These are phyloP conservation scores for Nothocercus julius DNA, from an alignment of 2,113 vertebrate species.

Conservation along the genomic window DNA sequence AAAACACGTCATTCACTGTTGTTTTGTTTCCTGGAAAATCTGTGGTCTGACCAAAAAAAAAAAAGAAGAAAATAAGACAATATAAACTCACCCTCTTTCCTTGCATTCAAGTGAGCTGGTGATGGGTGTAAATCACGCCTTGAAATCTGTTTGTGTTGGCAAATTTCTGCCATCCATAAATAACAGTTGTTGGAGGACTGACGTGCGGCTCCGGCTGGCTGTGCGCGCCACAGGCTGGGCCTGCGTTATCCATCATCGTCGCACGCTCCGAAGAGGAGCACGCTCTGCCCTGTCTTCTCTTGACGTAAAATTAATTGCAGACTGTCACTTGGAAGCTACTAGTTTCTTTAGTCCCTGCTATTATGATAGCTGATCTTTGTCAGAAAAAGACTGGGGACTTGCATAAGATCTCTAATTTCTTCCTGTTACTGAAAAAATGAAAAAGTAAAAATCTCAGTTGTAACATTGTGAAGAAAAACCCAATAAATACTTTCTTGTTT, in stretches of 20 bases:
- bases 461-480: neutral
- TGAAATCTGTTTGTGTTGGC: neutral
- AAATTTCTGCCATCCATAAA: neutral
- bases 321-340: slow-evolving; percentile 27
- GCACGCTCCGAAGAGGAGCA: neutral
- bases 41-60: neutral
- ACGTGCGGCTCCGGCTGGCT: neutral
- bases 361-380: slow-evolving; percentile 8
- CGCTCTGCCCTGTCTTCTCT: neutral
- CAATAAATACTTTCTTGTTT: neutral
- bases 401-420: neutral
- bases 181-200: neutral
- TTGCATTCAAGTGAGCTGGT: neutral
- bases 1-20: slow-evolving; percentile 35
- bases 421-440: neutral
- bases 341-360: neutral
- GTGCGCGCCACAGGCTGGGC: neutral
- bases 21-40: slow-evolving; percentile 45
- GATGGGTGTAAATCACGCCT: neutral
- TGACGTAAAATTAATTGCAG: slow-evolving; percentile 23
- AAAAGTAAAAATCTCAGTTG: neutral
- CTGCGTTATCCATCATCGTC: neutral
- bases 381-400: neutral
- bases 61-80: neutral
- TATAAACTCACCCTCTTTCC: neutral